phyloP scores from a whole-genome alignment of 2,888 invertebrate species.

The Scaptomyza cyrtandrae region DNA sequence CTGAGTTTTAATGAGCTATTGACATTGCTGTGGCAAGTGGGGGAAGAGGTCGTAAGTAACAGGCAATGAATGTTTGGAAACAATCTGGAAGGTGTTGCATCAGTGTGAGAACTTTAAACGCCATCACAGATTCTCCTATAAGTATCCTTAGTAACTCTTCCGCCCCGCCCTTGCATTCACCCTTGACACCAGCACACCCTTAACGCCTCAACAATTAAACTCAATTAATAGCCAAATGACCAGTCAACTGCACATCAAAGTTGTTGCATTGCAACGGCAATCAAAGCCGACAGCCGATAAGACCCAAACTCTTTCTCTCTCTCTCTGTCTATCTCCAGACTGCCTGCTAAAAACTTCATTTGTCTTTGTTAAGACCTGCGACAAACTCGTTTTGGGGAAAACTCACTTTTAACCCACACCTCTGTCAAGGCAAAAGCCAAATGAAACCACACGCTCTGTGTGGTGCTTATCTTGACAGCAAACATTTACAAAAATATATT shows the following conservation, averaged over 20 bases:
- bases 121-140: background rate
- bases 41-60: background rate
- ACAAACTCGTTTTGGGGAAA: conserved; percentile 45
- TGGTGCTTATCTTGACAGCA: conserved; percentile 77
- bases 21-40: conserved; percentile 24
- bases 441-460: conserved; percentile 73
- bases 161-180: background rate
- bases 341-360: conserved; percentile 70
- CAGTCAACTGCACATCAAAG: conserved; percentile 62
- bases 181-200: conserved; percentile 26
- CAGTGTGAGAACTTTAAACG: background rate
- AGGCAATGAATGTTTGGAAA: background rate
- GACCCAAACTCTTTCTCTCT: conserved; percentile 25
- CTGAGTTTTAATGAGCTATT: conserved; percentile 67
- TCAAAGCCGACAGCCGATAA: conserved; percentile 48
- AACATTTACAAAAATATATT: conserved; percentile 74
- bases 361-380: conserved; percentile 71
- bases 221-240: conserved; percentile 69
- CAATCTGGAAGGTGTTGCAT: conserved; percentile 20
- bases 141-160: conserved; percentile 3
- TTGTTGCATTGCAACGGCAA: conserved; percentile 51
- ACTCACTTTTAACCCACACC: conserved; percentile 13
- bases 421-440: conserved; percentile 4
- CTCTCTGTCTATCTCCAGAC: conserved; percentile 11
- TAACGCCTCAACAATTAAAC: conserved; percentile 69